These are phyloP conservation scores for Sicus ferrugineus DNA, from an alignment of 2,888 invertebrate genomes.

Conservation along the genomic window DNA sequence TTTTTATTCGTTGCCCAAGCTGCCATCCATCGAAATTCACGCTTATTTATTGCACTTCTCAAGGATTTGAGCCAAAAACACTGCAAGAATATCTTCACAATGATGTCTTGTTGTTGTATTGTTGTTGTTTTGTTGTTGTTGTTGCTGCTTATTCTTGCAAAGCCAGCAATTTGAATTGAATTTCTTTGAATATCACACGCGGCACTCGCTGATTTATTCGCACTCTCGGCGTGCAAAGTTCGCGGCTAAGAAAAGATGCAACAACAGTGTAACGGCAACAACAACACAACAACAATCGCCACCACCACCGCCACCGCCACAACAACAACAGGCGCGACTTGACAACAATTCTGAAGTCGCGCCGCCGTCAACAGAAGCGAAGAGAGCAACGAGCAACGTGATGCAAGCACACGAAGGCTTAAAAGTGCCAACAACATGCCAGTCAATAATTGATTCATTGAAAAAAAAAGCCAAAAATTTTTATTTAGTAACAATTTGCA, in stretches of 20 bases:
- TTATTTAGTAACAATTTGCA: constrained; percentile 41
- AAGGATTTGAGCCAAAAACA: neutral
- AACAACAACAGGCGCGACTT: too few species aligned
- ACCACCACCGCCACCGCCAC: too few species aligned
- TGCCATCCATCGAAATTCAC: neutral
- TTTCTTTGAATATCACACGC: constrained; percentile 25
- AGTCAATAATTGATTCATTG: constrained; percentile 39
- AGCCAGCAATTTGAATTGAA: constrained; percentile 28
- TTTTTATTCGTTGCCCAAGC: too few species aligned
- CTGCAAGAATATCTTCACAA: neutral
- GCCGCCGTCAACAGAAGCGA: constrained; percentile 31
- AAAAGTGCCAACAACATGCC: constrained; percentile 27
- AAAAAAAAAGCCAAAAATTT: constrained; percentile 36
- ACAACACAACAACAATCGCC: constrained; percentile 27
- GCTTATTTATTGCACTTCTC: constrained; percentile 23
- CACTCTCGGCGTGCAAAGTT: constrained; percentile 21
- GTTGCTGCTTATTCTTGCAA: neutral
- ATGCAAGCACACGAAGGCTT: constrained; percentile 13
- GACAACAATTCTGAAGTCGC: too few species aligned
- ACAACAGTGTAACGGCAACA: constrained; percentile 31
- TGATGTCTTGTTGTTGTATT: neutral
- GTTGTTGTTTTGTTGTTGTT: neutral
- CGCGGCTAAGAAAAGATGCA: neutral
- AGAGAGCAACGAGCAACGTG: constrained; percentile 28
- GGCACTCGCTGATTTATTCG: constrained; percentile 27